phyloP scores from a whole-genome alignment of 1,140 invertebrate genomes.

The Rhizoglyphus robini region DNA sequence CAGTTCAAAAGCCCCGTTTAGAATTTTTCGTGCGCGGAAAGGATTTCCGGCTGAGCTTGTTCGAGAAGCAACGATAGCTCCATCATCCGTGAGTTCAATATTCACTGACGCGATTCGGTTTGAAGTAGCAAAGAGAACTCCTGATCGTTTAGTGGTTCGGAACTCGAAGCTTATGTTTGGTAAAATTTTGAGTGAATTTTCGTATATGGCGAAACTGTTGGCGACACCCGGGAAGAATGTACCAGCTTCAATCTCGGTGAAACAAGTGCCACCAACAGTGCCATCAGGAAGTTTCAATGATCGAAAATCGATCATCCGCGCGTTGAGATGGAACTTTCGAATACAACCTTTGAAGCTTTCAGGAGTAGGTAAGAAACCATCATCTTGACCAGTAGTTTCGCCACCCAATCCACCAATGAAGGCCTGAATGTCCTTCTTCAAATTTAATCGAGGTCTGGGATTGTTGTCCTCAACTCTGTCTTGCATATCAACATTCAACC shows the following conservation, averaged over 20 bases:
- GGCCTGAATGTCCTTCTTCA: slow-evolving; percentile 46
- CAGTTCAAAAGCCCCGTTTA: slow-evolving; percentile 47
- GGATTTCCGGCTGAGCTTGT: slow-evolving; percentile 40
- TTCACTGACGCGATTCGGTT: slow-evolving; percentile 52
- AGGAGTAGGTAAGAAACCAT: slow-evolving; percentile 37
- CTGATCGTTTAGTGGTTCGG: slow-evolving; percentile 61
- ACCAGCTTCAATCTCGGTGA: slow-evolving; percentile 64
- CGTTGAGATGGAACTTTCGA: slow-evolving; percentile 55
- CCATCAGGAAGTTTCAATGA: slow-evolving; percentile 46
- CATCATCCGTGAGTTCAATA: slow-evolving; percentile 59
- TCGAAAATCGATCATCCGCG: slow-evolving; percentile 55
- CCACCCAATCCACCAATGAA: slow-evolving; percentile 52
- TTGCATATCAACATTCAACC: slow-evolving; percentile 51
- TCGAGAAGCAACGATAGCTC: slow-evolving; percentile 53
- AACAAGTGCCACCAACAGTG: slow-evolving; percentile 75
- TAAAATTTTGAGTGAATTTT: slow-evolving; percentile 52
- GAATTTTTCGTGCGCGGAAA: slow-evolving; percentile 43
- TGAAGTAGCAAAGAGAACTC: slow-evolving; percentile 58
- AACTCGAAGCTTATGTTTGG: slow-evolving; percentile 60
- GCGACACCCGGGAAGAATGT: slow-evolving; percentile 70
- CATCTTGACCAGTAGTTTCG: slow-evolving; percentile 1
- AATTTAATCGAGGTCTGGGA: slow-evolving; percentile 50
- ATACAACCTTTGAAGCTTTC: slow-evolving; percentile 71
- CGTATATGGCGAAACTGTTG: slow-evolving; percentile 48
- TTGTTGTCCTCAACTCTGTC: slow-evolving; percentile 43